A percentile compares a stretch with the other conserved stretches of the same genome.
These are phyloP conservation scores for Octonoba sinensis DNA, from an alignment of 2,888 invertebrate species.

Conservation along the genomic window DNA sequence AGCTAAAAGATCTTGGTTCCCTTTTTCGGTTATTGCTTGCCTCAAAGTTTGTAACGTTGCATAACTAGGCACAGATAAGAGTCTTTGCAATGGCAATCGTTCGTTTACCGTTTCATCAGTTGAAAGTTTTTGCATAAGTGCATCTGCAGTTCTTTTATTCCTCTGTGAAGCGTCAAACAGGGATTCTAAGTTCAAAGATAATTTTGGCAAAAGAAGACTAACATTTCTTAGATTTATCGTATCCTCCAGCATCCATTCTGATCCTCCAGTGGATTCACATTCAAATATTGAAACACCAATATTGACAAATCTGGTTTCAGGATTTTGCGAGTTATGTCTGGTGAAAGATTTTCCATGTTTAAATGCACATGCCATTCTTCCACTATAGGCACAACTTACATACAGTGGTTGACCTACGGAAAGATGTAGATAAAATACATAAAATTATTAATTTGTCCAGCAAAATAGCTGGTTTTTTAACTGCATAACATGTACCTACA, in stretches of 20 bases:
- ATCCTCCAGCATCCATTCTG: slow-evolving; percentile 92
- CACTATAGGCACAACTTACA: slow-evolving; percentile 97
- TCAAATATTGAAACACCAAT: slow-evolving; percentile 96
- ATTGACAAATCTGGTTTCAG: slow-evolving; percentile 87
- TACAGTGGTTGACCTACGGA: slow-evolving; percentile 84
- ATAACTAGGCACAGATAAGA: slow-evolving; percentile 90
- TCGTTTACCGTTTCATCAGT: slow-evolving; percentile 62
- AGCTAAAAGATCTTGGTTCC: slow-evolving; percentile 89
- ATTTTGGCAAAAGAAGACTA: slow-evolving; percentile 75
- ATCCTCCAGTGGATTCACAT: slow-evolving; percentile 96
- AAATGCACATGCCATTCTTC: slow-evolving; percentile 96
- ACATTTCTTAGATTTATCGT: slow-evolving; percentile 94
- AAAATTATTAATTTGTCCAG: background rate
- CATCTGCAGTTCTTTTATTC: slow-evolving; percentile 65
- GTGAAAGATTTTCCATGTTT: slow-evolving; percentile 93
- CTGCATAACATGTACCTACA: background rate
- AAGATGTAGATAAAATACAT: slow-evolving; percentile 8
- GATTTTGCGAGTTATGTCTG: slow-evolving; percentile 81
- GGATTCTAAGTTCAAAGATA: slow-evolving; percentile 62
- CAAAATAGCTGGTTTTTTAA: background rate
- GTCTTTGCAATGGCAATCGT: slow-evolving; percentile 71
- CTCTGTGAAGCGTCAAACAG: slow-evolving; percentile 65
- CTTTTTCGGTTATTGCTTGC: slow-evolving; percentile 90
- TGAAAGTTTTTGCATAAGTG: slow-evolving; percentile 62
- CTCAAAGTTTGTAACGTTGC: slow-evolving; percentile 88